Conservation (phyloP, 2,888 invertebrate species). For the Germaria angustata region DNA sequence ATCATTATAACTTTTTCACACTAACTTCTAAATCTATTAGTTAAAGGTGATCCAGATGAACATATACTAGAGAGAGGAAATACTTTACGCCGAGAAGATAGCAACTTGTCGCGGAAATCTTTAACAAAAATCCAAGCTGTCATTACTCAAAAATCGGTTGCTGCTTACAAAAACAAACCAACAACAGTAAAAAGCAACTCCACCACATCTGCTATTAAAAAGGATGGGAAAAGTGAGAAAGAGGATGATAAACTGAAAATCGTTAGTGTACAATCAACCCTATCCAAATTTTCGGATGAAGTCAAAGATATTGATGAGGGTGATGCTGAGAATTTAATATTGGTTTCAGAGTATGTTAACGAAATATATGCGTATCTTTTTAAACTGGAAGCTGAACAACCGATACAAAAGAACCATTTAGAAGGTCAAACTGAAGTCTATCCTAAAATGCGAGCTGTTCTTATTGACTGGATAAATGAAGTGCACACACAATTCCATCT, state of each 20-base stretch:
- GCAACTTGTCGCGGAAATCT: conserved; percentile 76
- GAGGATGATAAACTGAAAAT: conserved; percentile 64
- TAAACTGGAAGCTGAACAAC: conserved; percentile 85
- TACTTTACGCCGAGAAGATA: conserved; percentile 77
- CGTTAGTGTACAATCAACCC: conserved; percentile 69
- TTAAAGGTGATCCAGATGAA: conserved; percentile 30
- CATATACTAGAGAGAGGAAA: conserved; percentile 19
- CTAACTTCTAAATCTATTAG: not conserved
- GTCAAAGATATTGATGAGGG: conserved; percentile 88
- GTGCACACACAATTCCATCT: conserved; percentile 93
- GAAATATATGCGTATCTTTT: conserved; percentile 94
- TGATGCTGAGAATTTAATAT: conserved; percentile 87
- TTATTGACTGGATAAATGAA: conserved; percentile 96
- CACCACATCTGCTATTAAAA: conserved; percentile 23
- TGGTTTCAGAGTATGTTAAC: conserved; percentile 91
- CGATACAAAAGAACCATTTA: conserved; percentile 85
- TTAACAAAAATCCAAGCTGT: conserved; percentile 76
- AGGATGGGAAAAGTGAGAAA: not conserved
- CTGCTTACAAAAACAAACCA: not conserved
- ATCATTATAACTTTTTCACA: not conserved
- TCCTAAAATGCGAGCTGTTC: conserved; percentile 91
- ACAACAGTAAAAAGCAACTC: conserved; percentile 32
- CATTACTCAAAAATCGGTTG: conserved; percentile 67
- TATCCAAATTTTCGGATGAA: conserved; percentile 71
- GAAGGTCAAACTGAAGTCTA: conserved; percentile 85